Percentiles rank a stretch among this genome's conserved stretches.
Evolutionary conservation across 2,113 vertebrate genomes (phyloP).

Genomic region (Cyprinus carpio): DNA sequence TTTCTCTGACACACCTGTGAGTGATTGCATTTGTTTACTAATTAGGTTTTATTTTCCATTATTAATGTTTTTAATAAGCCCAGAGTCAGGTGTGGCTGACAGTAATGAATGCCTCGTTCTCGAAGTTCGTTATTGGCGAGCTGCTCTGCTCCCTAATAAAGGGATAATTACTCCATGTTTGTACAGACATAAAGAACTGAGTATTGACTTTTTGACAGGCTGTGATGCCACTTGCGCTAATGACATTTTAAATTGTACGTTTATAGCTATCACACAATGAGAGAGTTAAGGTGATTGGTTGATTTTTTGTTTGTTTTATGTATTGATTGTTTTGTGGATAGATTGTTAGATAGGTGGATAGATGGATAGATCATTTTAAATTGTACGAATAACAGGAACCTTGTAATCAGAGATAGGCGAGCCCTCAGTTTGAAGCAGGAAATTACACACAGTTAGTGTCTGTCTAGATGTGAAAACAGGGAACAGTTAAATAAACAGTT

Average conservation of each 20-base stretch:
- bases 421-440: slow-evolving; percentile 43
- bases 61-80: slow-evolving; percentile 82
- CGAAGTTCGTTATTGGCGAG: slow-evolving; percentile 77
- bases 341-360: background rate
- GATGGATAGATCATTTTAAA: background rate
- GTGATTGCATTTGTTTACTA: slow-evolving; percentile 82
- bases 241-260: slow-evolving; percentile 82
- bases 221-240: slow-evolving; percentile 75
- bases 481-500: background rate
- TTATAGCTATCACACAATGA: slow-evolving; percentile 77
- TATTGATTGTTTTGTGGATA: background rate
- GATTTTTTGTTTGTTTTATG: too few relatives aligned
- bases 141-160: slow-evolving; percentile 77
- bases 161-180: slow-evolving; percentile 82
- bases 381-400: too few relatives aligned
- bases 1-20: slow-evolving; percentile 67
- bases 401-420: too few relatives aligned
- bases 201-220: slow-evolving; percentile 82
- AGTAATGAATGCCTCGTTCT: slow-evolving; percentile 84
- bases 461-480: slow-evolving; percentile 62
- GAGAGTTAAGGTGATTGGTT: slow-evolving; percentile 69
- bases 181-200: slow-evolving; percentile 79
- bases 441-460: slow-evolving; percentile 76
- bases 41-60: slow-evolving; percentile 80
- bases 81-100: slow-evolving; percentile 78